These are phyloP conservation scores for Chlorodrepanis virens DNA, from an alignment of 2,113 vertebrate genomes.

Conservation along the genomic window DNA sequence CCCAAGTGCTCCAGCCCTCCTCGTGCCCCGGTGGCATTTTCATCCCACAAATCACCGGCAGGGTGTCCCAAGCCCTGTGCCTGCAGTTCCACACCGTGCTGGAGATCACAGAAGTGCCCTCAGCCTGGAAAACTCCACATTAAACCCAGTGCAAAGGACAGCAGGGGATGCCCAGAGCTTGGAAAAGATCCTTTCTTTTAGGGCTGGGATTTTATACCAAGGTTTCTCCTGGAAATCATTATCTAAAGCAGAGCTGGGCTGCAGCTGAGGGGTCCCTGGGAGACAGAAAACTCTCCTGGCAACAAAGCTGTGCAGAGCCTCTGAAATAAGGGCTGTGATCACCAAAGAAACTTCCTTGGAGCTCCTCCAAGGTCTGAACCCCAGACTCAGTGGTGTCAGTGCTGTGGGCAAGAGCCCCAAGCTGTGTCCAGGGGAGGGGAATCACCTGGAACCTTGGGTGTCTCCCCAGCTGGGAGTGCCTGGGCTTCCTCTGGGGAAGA, in stretches of 20 bases:
- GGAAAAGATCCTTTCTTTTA: background rate
- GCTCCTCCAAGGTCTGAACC: rapidly evolving
- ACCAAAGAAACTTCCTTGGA: background rate
- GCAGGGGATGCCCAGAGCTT: background rate
- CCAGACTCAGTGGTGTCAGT: background rate
- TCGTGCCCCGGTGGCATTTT: background rate
- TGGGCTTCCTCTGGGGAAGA: background rate
- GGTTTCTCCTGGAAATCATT: background rate
- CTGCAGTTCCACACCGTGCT: background rate
- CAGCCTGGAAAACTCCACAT: background rate
- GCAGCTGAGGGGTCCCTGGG: background rate
- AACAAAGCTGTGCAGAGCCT: background rate
- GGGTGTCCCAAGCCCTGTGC: background rate
- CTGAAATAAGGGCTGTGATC: background rate
- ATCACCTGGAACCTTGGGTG: background rate
- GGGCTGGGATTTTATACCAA: background rate
- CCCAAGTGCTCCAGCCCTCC: background rate
- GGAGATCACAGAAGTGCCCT: background rate
- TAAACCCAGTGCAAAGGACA: background rate
- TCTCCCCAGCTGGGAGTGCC: background rate
- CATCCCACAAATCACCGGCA: background rate
- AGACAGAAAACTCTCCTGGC: background rate
- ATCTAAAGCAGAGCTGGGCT: background rate
- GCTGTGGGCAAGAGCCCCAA: rapidly evolving
- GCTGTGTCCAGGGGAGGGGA: background rate